phyloP scores from a whole-genome alignment of 2,113 vertebrate genomes.

The Rhinolophus sinicus region DNA sequence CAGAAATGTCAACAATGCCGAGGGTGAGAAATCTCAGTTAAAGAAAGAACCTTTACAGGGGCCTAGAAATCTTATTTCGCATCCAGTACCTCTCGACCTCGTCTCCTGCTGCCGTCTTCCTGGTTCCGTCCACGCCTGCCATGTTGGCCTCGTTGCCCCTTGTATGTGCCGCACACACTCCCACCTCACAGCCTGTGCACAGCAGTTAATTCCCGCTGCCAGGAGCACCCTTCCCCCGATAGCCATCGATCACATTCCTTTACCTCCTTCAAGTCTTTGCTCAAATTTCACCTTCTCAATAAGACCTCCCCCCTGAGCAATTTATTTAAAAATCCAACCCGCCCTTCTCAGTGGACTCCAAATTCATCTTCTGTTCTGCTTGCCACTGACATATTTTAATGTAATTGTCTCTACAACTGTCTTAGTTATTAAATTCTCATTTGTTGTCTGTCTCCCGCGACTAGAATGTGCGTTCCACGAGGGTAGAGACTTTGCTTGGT shows the following conservation, averaged over 20 bases:
- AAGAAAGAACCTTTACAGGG: neutral
- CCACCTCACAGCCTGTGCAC: neutral
- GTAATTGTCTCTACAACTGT: neutral
- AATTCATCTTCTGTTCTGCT: neutral
- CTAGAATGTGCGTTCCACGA: neutral
- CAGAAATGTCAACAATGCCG: neutral
- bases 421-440: neutral
- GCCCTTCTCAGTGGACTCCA: neutral
- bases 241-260: neutral
- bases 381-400: neutral
- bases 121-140: neutral
- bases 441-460: neutral
- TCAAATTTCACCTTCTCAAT: neutral
- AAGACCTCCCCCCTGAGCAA: neutral
- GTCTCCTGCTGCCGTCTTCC: neutral
- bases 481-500: neutral
- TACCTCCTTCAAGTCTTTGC: neutral
- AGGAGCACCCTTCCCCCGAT: neutral
- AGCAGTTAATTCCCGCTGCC: neutral
- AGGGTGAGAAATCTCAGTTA: neutral
- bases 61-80: neutral
- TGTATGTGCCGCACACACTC: neutral
- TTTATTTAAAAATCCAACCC: slow-evolving; percentile 6
- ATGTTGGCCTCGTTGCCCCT: neutral
- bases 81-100: neutral